Conservation (phyloP, 2,888 invertebrate genomes). For the Serrognathus titanus region DNA sequence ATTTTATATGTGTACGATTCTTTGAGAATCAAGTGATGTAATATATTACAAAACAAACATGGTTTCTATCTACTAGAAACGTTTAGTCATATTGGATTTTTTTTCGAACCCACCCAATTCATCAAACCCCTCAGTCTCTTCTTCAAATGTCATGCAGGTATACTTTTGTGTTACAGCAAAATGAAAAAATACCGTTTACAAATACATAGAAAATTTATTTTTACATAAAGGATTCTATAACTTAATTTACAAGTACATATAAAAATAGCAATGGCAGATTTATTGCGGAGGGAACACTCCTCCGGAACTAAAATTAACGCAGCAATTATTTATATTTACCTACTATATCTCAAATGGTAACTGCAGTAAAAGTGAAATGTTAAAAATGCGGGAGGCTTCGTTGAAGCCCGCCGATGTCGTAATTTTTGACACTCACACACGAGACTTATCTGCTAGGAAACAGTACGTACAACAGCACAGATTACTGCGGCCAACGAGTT, state of each 20-base stretch:
- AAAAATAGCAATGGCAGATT: background rate
- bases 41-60: constrained; percentile 46
- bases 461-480: too few relatives aligned
- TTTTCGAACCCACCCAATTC: background rate
- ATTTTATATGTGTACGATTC: constrained; percentile 52
- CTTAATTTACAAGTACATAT: background rate
- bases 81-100: constrained; percentile 43
- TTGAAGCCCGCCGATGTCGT: background rate
- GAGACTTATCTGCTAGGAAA: background rate
- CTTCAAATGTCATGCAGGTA: too few relatives aligned
- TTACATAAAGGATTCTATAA: background rate
- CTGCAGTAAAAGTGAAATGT: background rate
- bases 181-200: background rate
- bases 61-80: constrained; percentile 52
- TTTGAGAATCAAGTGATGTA: constrained; percentile 51
- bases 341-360: background rate
- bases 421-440: background rate
- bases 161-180: too few relatives aligned
- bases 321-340: background rate
- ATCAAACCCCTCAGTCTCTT: too few relatives aligned
- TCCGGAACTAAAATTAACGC: background rate
- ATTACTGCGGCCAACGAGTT: background rate
- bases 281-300: background rate
- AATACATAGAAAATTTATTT: constrained; percentile 2
- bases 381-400: background rate